Base-by-base conservation (phyloP, 2,888 invertebrate species). In the Brachyptera putata region DNA sequence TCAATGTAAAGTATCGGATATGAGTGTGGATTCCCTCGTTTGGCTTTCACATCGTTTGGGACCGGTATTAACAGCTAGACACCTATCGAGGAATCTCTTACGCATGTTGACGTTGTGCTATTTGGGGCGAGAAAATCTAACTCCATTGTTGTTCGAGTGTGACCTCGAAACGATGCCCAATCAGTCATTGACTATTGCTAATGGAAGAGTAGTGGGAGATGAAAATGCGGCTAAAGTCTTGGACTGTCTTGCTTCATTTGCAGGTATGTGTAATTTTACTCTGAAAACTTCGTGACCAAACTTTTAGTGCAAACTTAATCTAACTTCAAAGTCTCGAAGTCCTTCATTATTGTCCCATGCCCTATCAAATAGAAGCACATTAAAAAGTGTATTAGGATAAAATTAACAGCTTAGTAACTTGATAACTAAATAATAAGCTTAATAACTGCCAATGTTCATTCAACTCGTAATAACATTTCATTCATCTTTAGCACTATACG, bases 61-160 rank as follows among this genome's bases (percentile, higher is more conserved):
- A 0, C 97, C 98, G 0, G 92, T 97, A 49, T 79, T 98, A 22
- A 94, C 95, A 0, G 93, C 96, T 39, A 85, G 91, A 67, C 89
- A 92, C 76, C 80, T 98, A 25, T 91, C 95, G 0, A 82, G 92
- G 62, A 96, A 96, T 78, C 79, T 99, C 65, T 78, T 98, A 11
- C 85, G 95, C 70, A 95, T 98, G 91, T 76, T 98, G 57, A 91
- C 95, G 0, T 76, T 97, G 2, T 98, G 97, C 74, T 98, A 95
- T 72, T 86, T 92, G 21, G 93, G 91, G 0, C 85, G 84, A 69
- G 90, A 91, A 65, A 90, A 89, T 72, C 76, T 91, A 25, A 39
- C 62, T 57, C 61, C 65, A 48, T 14, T 21, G 9, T 21, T 30
- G 3, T 34, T 21, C 13, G 56, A 36, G 57, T 62, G 11, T 61